These are phyloP conservation scores for Argya squamiceps DNA, from an alignment of 2,797 vertebrate species.

Conservation along the genomic window DNA sequence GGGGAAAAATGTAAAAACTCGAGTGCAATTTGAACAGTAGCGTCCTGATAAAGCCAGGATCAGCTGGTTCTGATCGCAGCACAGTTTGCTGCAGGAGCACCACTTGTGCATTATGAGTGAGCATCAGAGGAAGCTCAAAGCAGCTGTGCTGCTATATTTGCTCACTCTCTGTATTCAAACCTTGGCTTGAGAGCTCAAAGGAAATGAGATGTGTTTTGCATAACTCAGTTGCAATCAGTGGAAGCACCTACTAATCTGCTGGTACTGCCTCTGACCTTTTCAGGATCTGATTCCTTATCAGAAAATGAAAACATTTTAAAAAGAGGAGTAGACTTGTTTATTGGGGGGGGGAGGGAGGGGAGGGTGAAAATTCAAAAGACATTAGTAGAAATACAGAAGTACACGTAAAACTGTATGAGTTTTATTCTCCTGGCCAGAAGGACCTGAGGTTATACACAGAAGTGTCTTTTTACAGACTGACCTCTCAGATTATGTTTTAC, in stretches of 20 bases:
- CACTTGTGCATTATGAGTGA: slow-evolving; percentile 34
- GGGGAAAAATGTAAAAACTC: slow-evolving; percentile 22
- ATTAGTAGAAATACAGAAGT: background rate
- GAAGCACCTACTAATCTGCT: slow-evolving; percentile 53
- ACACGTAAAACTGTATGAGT: rapidly evolving
- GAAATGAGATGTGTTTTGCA: slow-evolving; percentile 66
- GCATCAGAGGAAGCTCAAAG: slow-evolving; percentile 40
- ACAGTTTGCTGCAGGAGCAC: slow-evolving; percentile 40
- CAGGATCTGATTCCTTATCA: background rate
- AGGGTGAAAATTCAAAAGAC: background rate
- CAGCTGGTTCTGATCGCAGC: slow-evolving; percentile 36
- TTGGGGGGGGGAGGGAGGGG: background rate
- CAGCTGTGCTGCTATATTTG: slow-evolving; percentile 66
- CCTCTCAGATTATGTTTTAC: background rate
- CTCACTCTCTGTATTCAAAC: slow-evolving; percentile 44
- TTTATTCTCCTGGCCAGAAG: background rate
- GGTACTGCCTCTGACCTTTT: slow-evolving; percentile 37
- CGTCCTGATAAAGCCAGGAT: slow-evolving; percentile 27
- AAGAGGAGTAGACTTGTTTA: background rate
- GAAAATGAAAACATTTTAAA: slow-evolving; percentile 13
- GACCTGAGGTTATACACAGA: background rate
- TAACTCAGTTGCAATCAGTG: slow-evolving; percentile 63
- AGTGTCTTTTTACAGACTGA: background rate
- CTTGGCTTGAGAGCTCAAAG: slow-evolving; percentile 62
- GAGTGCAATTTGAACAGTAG: slow-evolving; percentile 27